Evolutionary conservation across 2,113 vertebrate species (phyloP).

Genomic region (Cyprinodon tularosa): DNA sequence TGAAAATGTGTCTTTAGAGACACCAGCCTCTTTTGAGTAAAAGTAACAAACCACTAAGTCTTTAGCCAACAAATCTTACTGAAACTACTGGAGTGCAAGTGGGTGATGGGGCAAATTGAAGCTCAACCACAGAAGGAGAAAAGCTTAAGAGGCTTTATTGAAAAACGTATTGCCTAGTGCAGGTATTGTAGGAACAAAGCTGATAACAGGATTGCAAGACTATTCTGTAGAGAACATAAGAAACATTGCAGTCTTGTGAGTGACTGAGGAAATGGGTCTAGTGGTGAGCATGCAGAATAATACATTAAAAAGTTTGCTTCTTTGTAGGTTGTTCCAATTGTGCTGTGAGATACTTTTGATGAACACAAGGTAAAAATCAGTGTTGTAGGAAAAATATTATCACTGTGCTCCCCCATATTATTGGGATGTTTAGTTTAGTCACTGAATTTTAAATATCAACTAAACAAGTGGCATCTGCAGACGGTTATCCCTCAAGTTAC

Average conservation of each 20-base stretch:
- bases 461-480: constrained; percentile 43
- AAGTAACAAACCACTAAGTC: neutral
- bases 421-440: constrained; percentile 31
- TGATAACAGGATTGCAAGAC: neutral
- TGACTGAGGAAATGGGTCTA: neutral
- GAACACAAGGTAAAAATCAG: constrained; percentile 17
- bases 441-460: constrained; percentile 45
- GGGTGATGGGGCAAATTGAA: neutral
- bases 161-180: neutral
- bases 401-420: constrained; percentile 12
- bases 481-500: constrained; percentile 45
- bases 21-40: neutral
- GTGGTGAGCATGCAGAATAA: neutral
- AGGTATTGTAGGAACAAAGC: neutral
- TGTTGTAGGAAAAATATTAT: constrained; percentile 10
- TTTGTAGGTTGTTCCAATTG: neutral
- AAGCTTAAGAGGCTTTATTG: neutral
- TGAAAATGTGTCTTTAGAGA: neutral
- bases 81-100: neutral
- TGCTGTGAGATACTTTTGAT: neutral
- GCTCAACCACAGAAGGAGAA: neutral
- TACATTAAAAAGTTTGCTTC: neutral
- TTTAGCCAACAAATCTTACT: neutral
- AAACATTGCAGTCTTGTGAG: neutral
- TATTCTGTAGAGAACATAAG: neutral